Conservation (phyloP, 1,140 invertebrate species). For the Drosophila arizonae region DNA sequence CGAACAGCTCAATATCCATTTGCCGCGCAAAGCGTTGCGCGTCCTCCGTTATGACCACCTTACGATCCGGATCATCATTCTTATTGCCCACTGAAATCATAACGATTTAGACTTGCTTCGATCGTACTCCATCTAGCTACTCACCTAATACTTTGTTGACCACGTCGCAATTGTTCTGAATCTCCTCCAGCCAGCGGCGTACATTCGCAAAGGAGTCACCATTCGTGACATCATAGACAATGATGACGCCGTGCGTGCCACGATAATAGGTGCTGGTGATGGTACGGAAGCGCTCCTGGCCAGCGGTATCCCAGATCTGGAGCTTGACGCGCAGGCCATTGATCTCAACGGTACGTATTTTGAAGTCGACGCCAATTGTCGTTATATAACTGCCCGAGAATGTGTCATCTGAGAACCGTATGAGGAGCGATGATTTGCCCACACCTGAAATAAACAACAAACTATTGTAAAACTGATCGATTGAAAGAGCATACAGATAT, state of each 20-base stretch:
- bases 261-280: conserved; percentile 93
- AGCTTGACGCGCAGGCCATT: conserved; percentile 98
- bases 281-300: conserved; percentile 91
- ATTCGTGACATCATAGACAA: conserved; percentile 99
- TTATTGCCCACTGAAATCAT: conserved; percentile 96
- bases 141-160: conserved; percentile 99
- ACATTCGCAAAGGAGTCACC: conserved; percentile 99
- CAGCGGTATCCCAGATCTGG: conserved; percentile 98
- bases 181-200: conserved; percentile 98
- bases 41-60: conserved; percentile 98
- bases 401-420: conserved; percentile 98
- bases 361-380: conserved; percentile 99
- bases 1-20: conserved; percentile 98
- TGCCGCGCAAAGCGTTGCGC: conserved; percentile 98
- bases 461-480: not conserved
- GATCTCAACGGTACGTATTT: conserved; percentile 98
- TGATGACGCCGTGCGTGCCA: conserved; percentile 99
- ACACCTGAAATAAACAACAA: conserved; percentile 89
- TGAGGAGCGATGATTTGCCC: conserved; percentile 98
- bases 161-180: conserved; percentile 99
- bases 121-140: conserved; percentile 35
- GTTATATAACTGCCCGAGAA: conserved; percentile 99
- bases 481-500: not conserved
- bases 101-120: conserved; percentile 64
- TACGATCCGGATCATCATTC: conserved; percentile 97